Base-by-base conservation (phyloP, 2,888 invertebrate genomes). In the Nomada ferruginata region DNA sequence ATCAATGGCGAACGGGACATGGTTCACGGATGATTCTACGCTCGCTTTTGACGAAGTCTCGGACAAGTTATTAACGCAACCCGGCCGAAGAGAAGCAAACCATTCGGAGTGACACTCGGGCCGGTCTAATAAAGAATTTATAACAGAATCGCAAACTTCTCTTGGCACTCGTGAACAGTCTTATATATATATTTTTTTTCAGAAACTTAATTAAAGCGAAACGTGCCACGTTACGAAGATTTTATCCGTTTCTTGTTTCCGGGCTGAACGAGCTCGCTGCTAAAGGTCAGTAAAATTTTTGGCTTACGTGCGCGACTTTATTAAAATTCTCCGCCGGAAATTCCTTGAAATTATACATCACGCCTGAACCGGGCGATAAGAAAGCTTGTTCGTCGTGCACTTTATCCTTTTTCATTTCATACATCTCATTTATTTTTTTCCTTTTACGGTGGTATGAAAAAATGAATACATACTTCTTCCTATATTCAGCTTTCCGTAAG, bases 1-100 rank as follows among this genome's bases (percentile, higher is more conserved):
- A 73, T 88, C 87, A 84, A 86, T 84, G 80, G 74, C 76, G 81
- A 83, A 78, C 66, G 61, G 78, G 69, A 11, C 53, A 65, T 42
- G 61, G 53, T 13, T 63, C 64, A 50, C 52, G 70, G 64, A 50
- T 76, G 60, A 42, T 70, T 73, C 36, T 55, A 61, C 60, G 53
- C 50, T 23, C 55, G 73, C 44, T 57, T 66, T 74, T 42, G 71
- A 59, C 61, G n/a, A 26, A 69, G 61, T 60, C 36, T 57, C 60
- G 55, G n/a, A 42, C 63, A 44, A 61, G 57, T 72, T 80, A 72
- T 88, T 73, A 79, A 78, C 44, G 72, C 29, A 47, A 76, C 60
- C n/a, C 59, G 44, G 68, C 73, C 50, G 20, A 23, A 20, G 55
- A n/a, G 50, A 20, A 42, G 68, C 44, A 23, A 42, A 47, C 29